Percentiles rank a stretch among this genome's conserved stretches.
phyloP scores from a whole-genome alignment of 2,113 vertebrate species.

The Syrrhaptes paradoxus region DNA sequence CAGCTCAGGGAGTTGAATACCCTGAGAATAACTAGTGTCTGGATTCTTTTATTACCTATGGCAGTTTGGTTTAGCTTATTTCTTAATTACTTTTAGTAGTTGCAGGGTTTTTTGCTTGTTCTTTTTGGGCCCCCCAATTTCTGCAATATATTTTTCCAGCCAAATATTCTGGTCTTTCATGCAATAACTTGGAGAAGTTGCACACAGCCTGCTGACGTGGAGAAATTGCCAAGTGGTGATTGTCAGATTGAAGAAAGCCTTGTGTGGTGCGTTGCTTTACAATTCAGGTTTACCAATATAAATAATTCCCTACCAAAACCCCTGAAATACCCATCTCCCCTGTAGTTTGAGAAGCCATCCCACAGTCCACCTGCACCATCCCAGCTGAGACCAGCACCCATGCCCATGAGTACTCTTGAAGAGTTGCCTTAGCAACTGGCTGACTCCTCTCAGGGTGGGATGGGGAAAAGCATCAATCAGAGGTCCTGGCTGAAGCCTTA shows the following conservation, averaged over 20 bases:
- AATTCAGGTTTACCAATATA: neutral
- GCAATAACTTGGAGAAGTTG: neutral
- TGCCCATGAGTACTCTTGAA: rapidly evolving
- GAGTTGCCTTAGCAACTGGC: neutral
- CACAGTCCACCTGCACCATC: neutral
- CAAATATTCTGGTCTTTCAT: neutral
- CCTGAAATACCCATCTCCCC: neutral
- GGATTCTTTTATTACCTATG: neutral
- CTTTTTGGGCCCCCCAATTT: neutral
- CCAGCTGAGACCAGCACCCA: rapidly evolving
- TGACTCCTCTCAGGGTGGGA: neutral
- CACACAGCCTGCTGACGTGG: rapidly evolving
- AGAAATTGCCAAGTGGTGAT: neutral
- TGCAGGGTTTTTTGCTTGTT: rapidly evolving
- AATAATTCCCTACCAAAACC: neutral
- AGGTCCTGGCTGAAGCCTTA: neutral
- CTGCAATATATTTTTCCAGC: neutral
- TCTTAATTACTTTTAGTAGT: neutral
- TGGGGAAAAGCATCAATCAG: neutral
- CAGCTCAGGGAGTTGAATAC: no score
- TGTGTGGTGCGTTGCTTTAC: neutral
- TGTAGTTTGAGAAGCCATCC: neutral
- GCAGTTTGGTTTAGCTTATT: neutral
- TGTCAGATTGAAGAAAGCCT: neutral
- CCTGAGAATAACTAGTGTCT: no score